Conservation (phyloP, 1,140 invertebrate genomes). For the Tetragonula clypearis region DNA sequence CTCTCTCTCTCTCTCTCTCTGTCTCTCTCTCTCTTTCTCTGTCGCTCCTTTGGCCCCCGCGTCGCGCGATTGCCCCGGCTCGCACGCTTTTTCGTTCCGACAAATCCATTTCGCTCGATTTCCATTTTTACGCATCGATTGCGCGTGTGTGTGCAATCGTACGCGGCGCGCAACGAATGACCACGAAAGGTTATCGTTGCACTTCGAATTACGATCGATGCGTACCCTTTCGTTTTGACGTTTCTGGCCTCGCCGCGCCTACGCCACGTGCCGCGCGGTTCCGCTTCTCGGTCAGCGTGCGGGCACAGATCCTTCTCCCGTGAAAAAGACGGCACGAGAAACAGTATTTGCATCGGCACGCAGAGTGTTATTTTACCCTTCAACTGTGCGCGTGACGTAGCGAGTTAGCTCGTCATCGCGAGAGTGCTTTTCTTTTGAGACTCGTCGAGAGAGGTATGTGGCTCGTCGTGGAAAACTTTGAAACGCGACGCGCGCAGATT, state of each 20-base stretch:
- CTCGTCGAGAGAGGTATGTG: too few species aligned
- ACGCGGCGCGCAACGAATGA: slow-evolving; percentile 65
- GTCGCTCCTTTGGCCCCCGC: slow-evolving; percentile 10
- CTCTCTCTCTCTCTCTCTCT: too few species aligned
- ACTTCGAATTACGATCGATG: slow-evolving; percentile 76
- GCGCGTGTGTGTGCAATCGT: slow-evolving; percentile 60
- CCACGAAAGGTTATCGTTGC: slow-evolving; percentile 73
- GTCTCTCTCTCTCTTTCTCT: background rate
- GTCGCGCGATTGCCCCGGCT: slow-evolving; percentile 7
- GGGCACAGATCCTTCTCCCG: too few species aligned
- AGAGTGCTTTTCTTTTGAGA: too few species aligned
- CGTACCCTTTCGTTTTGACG: slow-evolving; percentile 56
- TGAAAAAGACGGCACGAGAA: too few species aligned
- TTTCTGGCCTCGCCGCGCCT: slow-evolving; percentile 11
- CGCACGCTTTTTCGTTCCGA: slow-evolving; percentile 58
- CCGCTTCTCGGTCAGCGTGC: too few species aligned
- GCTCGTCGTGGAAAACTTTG: too few species aligned
- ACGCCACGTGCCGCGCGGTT: background rate
- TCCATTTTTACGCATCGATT: slow-evolving; percentile 77
- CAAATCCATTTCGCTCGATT: slow-evolving; percentile 77
- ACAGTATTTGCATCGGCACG: too few species aligned
- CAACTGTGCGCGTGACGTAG: too few species aligned
- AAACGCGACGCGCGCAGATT: too few species aligned
- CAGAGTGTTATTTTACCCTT: too few species aligned
- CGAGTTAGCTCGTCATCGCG: too few species aligned